Conservation (phyloP, 2,797 vertebrate genomes). For the Galaxias olidus region DNA sequence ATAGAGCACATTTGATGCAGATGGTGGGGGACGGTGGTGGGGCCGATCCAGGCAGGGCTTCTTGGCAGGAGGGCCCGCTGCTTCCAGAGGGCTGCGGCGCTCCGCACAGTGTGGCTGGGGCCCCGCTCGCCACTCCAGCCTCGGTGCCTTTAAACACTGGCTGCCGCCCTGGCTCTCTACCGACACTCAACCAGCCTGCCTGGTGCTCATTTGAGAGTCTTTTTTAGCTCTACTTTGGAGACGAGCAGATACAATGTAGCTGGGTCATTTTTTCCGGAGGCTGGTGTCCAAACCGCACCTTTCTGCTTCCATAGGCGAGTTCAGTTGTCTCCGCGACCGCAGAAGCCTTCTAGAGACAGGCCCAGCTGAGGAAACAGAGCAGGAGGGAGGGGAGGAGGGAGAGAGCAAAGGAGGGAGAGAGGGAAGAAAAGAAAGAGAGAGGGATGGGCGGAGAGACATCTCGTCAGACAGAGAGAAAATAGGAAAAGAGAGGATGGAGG, state of each 20-base stretch:
- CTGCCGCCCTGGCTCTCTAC: slow-evolving; percentile 61
- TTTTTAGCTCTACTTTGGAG: slow-evolving; percentile 55
- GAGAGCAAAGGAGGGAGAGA: slow-evolving; percentile 7
- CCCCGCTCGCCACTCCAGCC: slow-evolving; percentile 1
- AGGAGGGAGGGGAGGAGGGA: neutral
- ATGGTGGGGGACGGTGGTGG: slow-evolving; percentile 90
- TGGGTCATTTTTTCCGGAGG: slow-evolving; percentile 76
- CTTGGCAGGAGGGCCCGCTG: slow-evolving; percentile 81
- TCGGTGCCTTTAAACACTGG: slow-evolving; percentile 68
- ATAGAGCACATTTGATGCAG: slow-evolving; percentile 94
- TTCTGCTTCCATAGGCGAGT: slow-evolving; percentile 70
- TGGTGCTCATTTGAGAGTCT: slow-evolving; percentile 73
- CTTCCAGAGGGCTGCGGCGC: slow-evolving; percentile 75
- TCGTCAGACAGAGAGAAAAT: too few relatives aligned
- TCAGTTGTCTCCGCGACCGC: slow-evolving; percentile 79
- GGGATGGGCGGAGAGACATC: slow-evolving; percentile 45
- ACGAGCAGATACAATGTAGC: slow-evolving; percentile 70
- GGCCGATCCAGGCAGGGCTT: slow-evolving; percentile 73
- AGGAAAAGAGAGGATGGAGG: slow-evolving; percentile 49
- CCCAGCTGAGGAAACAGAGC: slow-evolving; percentile 74
- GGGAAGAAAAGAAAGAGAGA: slow-evolving; percentile 24
- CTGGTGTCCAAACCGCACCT: slow-evolving; percentile 76
- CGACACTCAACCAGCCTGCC: slow-evolving; percentile 75
- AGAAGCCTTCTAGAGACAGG: slow-evolving; percentile 68
- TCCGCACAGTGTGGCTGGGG: slow-evolving; percentile 60